phyloP scores from a whole-genome alignment of 2,888 invertebrate genomes.

The Acronicta aceris region DNA sequence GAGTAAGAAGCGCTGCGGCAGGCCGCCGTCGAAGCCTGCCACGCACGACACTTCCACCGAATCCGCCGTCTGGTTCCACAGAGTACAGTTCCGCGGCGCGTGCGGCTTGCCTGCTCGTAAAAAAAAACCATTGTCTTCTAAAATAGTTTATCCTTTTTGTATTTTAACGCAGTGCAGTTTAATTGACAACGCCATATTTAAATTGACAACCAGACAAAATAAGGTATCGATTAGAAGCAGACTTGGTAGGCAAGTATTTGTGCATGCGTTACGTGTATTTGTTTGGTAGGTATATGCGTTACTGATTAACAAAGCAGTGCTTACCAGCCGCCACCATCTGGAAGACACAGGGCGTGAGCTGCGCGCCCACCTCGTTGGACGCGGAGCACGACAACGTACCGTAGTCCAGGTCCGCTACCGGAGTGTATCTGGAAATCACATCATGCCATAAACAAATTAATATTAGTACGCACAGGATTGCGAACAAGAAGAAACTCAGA shows the following conservation, averaged over 20 bases:
- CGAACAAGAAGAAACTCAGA: too few species aligned
- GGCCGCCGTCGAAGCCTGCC: slow-evolving; percentile 96
- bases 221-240: too few species aligned
- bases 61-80: slow-evolving; percentile 95
- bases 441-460: background rate
- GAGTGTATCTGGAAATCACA: slow-evolving; percentile 83
- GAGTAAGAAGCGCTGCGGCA: slow-evolving; percentile 95
- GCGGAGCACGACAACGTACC: slow-evolving; percentile 97
- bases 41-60: slow-evolving; percentile 95
- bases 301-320: slow-evolving; percentile 40
- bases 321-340: slow-evolving; percentile 97
- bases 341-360: slow-evolving; percentile 95
- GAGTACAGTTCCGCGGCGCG: slow-evolving; percentile 94
- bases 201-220: too few species aligned
- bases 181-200: too few species aligned
- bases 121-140: background rate
- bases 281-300: too few species aligned
- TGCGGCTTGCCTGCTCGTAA: slow-evolving; percentile 92
- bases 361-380: slow-evolving; percentile 94
- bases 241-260: too few species aligned
- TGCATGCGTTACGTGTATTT: too few species aligned
- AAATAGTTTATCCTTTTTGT: too few species aligned
- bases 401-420: slow-evolving; percentile 93
- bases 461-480: too few species aligned
- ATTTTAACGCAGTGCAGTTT: too few species aligned